Conservation (phyloP, 2,888 invertebrate species). For the Zhengitettix transpicula region DNA sequence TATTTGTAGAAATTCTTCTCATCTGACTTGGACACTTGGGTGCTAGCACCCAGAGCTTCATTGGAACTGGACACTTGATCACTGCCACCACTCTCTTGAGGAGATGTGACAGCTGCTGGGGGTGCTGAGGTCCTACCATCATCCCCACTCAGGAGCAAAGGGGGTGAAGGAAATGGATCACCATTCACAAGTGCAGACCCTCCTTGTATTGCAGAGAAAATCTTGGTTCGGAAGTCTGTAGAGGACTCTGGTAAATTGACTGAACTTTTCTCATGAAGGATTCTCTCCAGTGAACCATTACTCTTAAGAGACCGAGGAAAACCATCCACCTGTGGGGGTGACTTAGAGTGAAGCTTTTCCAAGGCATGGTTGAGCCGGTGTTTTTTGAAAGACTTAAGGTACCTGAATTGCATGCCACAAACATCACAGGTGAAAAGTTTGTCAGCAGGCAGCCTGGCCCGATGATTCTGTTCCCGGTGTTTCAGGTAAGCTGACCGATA, state of each 20-base stretch:
- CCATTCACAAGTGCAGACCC: slow-evolving; percentile 8
- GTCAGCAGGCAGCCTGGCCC: slow-evolving; percentile 72
- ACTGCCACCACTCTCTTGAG: slow-evolving; percentile 23
- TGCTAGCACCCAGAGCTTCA: slow-evolving; percentile 30
- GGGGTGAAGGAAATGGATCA: slow-evolving; percentile 3
- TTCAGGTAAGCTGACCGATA: slow-evolving; percentile 72
- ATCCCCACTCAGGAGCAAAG: slow-evolving; percentile 7
- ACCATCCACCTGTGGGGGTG: slow-evolving; percentile 10
- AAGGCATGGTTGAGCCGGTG: slow-evolving; percentile 75
- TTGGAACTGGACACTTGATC: slow-evolving; percentile 59
- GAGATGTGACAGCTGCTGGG: slow-evolving; percentile 13
- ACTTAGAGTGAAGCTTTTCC: slow-evolving; percentile 54
- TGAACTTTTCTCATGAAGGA: slow-evolving; percentile 4
- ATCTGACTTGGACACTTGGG: slow-evolving; percentile 17
- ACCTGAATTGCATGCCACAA: slow-evolving; percentile 83
- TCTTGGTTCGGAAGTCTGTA: background rate
- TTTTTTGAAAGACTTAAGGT: slow-evolving; percentile 79
- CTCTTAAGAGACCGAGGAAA: slow-evolving; percentile 7
- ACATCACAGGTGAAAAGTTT: slow-evolving; percentile 83
- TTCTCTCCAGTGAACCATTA: slow-evolving; percentile 4
- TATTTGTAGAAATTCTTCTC: slow-evolving; percentile 14
- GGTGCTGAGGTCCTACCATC: slow-evolving; percentile 21
- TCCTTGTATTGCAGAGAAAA: slow-evolving; percentile 15
- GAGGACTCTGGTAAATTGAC: slow-evolving; percentile 5
- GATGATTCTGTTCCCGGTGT: slow-evolving; percentile 78